Evolutionary conservation across 1,140 invertebrate genomes (phyloP).

Genomic region (Calephelis virginiensis): DNA sequence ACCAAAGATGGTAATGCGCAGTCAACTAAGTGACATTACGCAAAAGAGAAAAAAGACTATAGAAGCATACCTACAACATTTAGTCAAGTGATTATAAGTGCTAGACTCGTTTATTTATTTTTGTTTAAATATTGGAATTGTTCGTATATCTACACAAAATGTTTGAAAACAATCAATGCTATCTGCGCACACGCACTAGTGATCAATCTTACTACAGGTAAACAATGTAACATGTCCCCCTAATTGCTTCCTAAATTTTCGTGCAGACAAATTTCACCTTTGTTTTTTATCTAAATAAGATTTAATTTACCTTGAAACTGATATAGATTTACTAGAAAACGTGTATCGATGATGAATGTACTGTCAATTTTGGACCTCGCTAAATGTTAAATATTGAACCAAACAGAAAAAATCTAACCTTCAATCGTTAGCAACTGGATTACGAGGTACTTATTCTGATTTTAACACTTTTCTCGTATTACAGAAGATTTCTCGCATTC

Average conservation of each 20-base stretch:
- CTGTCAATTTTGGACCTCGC: constrained; percentile 35
- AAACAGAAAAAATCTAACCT: constrained; percentile 12
- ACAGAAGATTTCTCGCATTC: too few species aligned
- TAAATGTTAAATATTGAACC: constrained; percentile 26
- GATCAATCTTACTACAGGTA: constrained; percentile 30
- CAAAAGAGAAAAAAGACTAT: too few species aligned
- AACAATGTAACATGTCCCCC: constrained; percentile 30
- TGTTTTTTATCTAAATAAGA: not conserved
- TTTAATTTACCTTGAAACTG: not conserved
- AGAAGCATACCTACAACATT: too few species aligned
- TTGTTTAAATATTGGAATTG: constrained; percentile 4
- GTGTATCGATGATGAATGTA: constrained; percentile 43
- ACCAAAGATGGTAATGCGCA: too few species aligned
- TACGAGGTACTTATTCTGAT: too few species aligned
- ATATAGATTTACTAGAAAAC: constrained; percentile 15
- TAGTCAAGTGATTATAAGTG: not conserved
- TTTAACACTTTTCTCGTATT: too few species aligned
- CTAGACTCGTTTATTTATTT: not conserved
- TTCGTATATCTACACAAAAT: not conserved
- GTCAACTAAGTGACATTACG: too few species aligned
- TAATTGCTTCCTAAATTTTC: constrained; percentile 25
- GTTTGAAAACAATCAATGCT: constrained; percentile 2
- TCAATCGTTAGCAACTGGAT: not conserved
- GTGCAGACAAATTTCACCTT: not conserved
- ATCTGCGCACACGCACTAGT: constrained; percentile 5